These are phyloP conservation scores for Musca domestica DNA, from an alignment of 1,140 invertebrate species.

Conservation along the genomic window DNA sequence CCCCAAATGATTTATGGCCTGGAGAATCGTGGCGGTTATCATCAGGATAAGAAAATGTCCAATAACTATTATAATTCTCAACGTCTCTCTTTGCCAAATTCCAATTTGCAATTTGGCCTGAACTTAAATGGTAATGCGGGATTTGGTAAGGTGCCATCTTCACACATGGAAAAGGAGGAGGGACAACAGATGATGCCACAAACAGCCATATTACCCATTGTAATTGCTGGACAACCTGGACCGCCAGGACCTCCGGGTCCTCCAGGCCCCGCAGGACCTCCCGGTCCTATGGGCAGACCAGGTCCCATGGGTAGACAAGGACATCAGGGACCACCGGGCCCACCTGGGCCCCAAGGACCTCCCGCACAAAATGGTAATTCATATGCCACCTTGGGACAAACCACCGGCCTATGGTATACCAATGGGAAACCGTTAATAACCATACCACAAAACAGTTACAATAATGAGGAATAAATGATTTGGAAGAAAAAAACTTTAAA, in stretches of 20 bases:
- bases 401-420: not conserved
- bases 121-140: slow-evolving; percentile 8
- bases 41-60: slow-evolving; percentile 3
- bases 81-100: slow-evolving; percentile 26
- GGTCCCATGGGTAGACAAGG: slow-evolving; percentile 24
- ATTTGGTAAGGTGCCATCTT: not conserved
- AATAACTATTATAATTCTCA: slow-evolving; percentile 32
- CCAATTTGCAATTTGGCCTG: slow-evolving; percentile 9
- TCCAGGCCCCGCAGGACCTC: slow-evolving; percentile 22
- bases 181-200: slow-evolving; percentile 15
- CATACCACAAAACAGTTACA: not conserved
- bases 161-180: slow-evolving; percentile 4
- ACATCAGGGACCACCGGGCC: slow-evolving; percentile 16
- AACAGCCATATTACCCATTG: slow-evolving; percentile 27
- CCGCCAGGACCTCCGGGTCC: slow-evolving; percentile 30
- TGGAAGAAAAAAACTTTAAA: not conserved
- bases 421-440: not conserved
- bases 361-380: not conserved
- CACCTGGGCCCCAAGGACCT: slow-evolving; percentile 22
- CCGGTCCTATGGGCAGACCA: slow-evolving; percentile 33
- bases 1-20: slow-evolving; percentile 39
- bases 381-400: not conserved
- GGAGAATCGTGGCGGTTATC: slow-evolving; percentile 21
- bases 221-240: slow-evolving; percentile 36
- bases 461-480: slow-evolving; percentile 7